Evolutionary conservation across 2,888 invertebrate genomes (phyloP), one percentile per base, ranked within the genome.

Genomic region (Eupithecia insigniata): DNA sequence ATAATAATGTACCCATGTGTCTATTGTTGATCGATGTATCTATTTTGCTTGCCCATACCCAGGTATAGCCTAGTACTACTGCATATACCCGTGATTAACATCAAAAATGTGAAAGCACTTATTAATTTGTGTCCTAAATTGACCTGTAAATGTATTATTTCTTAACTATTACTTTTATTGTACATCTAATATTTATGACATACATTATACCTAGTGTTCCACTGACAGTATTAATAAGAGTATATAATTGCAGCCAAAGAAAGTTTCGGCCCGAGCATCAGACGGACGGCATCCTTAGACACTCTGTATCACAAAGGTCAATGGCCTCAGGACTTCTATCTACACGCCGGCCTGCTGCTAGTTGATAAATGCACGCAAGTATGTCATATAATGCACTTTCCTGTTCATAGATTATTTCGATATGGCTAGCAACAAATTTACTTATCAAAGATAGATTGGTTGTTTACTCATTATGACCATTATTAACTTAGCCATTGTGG

Each of bases 361-460:
- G 95, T 97, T 78, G 96, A 97, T 89, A 97, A 97, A 92, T 96
- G 97, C 73, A 97, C 97, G 81, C 97, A 97, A 95, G 97, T 97
- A 93, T 87, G 88, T 83, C 65, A 66, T 73, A 39, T 69, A 71
- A 71, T 70, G 28, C 46, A 70, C 39, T 74, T 69, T 75, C 55
- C 71, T 66, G 66, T 72, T 68, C 46, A 51, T 62, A 39, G 26
- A 32, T 67, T 67, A 55, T 64, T 62, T 36, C 39, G 22, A 64
- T 36, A 16, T 34, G 36, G 12, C 12, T 36, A n/a, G 61, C 32
- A 34, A 61, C 61, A 61, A 18, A 39, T 39, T 34, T 34, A 1
- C 34, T 34, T 8, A 34, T 34, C 1, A 34, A 34, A 34, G 8
- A 39, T 39, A 14, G 36, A 4, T 39, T 14, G 36, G 14, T 39